A percentile compares a stretch with the other conserved stretches of the same genome.
phyloP scores from a whole-genome alignment of 2,113 vertebrate species.

The Tetrao urogallus region DNA sequence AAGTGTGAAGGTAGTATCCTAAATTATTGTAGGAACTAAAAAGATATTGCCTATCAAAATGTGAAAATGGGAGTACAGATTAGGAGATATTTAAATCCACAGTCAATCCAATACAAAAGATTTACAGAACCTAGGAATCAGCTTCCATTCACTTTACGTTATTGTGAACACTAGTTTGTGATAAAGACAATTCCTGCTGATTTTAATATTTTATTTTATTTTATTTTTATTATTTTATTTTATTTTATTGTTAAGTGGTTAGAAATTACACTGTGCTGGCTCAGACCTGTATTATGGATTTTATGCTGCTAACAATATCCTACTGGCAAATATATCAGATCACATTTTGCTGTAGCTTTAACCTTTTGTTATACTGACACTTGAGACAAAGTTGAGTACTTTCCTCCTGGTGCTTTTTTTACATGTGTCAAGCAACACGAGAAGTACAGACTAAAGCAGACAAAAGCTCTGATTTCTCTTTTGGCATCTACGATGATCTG shows the following conservation, averaged over 20 bases:
- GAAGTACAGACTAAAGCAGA: background rate
- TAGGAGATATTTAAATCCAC: background rate
- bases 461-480: background rate
- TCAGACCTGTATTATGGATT: background rate
- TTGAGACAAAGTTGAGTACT: background rate
- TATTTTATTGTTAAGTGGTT: background rate
- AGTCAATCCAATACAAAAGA: background rate
- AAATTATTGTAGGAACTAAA: conserved; percentile 12
- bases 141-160: background rate
- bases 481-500: background rate
- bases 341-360: background rate
- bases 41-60: background rate
- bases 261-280: background rate
- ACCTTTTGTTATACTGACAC: background rate
- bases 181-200: background rate
- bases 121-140: background rate
- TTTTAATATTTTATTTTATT: background rate
- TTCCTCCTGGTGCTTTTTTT: background rate
- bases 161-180: background rate
- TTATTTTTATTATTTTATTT: background rate
- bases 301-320: background rate
- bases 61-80: background rate
- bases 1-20: background rate
- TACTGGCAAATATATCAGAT: background rate
- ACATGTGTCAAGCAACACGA: background rate